Conservation (phyloP, 2,113 vertebrate species). For the Daboia siamensis region DNA sequence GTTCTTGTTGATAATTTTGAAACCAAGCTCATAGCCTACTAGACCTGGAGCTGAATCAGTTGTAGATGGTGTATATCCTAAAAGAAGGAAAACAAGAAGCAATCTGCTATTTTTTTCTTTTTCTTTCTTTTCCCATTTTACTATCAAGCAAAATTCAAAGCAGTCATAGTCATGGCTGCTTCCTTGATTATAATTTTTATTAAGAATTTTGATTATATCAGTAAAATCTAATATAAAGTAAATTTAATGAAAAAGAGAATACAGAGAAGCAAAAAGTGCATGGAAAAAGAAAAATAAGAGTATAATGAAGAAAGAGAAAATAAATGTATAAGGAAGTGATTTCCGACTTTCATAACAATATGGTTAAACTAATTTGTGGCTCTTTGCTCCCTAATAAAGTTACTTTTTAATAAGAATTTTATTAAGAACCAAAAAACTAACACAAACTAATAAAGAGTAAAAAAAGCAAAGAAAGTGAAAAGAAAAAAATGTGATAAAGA, state of each 20-base stretch:
- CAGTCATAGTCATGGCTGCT: not conserved
- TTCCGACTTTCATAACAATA: not conserved
- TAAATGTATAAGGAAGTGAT: not conserved
- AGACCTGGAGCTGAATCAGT: not conserved
- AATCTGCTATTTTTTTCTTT: not conserved
- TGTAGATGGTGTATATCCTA: constrained; percentile 9
- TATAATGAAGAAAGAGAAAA: not conserved
- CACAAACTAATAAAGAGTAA: not conserved
- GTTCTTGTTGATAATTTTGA: constrained; percentile 68
- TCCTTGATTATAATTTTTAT: not conserved
- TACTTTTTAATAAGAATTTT: not conserved
- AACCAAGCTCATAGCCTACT: constrained; percentile 58
- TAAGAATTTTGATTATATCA: not conserved
- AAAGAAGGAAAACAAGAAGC: not conserved
- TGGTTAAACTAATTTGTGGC: not conserved
- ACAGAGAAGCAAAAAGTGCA: not conserved
- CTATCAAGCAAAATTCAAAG: not conserved
- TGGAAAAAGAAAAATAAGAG: not conserved
- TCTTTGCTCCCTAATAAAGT: not conserved
- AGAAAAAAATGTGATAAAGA: not conserved
- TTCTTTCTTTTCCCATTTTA: not conserved
- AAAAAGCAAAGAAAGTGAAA: not conserved
- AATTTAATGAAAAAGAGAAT: not conserved
- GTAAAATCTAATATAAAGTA: not conserved
- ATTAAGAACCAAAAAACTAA: not conserved